These are phyloP conservation scores for Heliconius sara DNA, from an alignment of 2,888 invertebrate genomes.

Conservation along the genomic window DNA sequence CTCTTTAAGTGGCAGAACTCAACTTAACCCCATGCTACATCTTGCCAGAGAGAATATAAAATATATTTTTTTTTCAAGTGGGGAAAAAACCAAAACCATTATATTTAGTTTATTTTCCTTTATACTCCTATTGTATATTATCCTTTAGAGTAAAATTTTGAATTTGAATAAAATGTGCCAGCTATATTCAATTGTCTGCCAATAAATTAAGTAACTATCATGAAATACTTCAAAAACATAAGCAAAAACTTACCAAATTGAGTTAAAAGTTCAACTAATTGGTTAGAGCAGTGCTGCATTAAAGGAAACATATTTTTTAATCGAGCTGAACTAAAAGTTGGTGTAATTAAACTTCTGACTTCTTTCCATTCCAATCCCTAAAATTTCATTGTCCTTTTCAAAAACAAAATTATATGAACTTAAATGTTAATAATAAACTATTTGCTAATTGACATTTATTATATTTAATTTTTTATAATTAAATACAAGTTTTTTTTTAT, in stretches of 20 bases:
- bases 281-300: slow-evolving; percentile 72
- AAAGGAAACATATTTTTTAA: slow-evolving; percentile 79
- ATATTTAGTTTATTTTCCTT: too few relatives aligned
- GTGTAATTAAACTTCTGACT: slow-evolving; percentile 79
- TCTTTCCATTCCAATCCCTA: slow-evolving; percentile 82
- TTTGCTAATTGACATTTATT: neutral
- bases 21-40: too few relatives aligned
- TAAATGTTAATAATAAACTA: neutral
- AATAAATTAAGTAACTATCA: too few relatives aligned
- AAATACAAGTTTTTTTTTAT: too few relatives aligned
- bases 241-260: slow-evolving; percentile 63
- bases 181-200: neutral
- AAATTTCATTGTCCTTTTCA: slow-evolving; percentile 42
- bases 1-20: too few relatives aligned
- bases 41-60: too few relatives aligned
- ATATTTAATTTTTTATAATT: too few relatives aligned
- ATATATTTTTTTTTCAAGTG: too few relatives aligned
- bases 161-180: too few relatives aligned
- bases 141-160: too few relatives aligned
- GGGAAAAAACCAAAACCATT: too few relatives aligned
- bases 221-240: neutral
- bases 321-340: slow-evolving; percentile 83
- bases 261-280: slow-evolving; percentile 74
- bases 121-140: too few relatives aligned
- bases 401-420: neutral